Evolutionary conservation across 2,113 vertebrate species (phyloP).

Genomic region (Zosterops lateralis): DNA sequence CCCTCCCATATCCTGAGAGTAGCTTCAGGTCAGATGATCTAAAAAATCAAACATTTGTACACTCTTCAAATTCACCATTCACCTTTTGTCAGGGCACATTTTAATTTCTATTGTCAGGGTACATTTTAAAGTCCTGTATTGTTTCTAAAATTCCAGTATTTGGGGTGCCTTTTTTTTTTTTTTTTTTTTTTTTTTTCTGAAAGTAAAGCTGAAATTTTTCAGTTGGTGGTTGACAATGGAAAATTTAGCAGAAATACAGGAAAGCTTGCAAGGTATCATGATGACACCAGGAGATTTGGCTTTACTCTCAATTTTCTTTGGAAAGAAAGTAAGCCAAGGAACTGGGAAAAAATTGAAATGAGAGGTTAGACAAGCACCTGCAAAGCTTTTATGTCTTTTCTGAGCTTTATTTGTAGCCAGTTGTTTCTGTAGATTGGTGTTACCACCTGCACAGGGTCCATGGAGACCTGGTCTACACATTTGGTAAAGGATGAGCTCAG

Average conservation of each 20-base stretch:
- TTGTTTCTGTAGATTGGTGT: background rate
- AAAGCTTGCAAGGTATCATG: background rate
- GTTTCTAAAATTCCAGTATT: background rate
- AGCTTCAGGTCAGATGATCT: background rate
- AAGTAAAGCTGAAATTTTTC: background rate
- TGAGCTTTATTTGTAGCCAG: background rate
- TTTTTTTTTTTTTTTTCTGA: background rate
- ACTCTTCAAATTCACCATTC: background rate
- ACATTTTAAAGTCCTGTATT: background rate
- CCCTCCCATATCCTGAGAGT: background rate
- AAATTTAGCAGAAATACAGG: background rate
- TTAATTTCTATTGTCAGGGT: background rate
- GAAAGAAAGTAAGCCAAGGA: background rate
- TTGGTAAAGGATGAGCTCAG: rapidly evolving
- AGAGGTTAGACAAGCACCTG: background rate
- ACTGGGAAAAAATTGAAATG: background rate
- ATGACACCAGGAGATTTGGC: background rate
- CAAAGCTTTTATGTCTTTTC: background rate
- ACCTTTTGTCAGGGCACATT: background rate
- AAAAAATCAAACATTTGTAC: background rate
- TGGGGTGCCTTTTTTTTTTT: background rate
- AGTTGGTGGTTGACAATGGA: background rate
- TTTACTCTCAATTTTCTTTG: background rate
- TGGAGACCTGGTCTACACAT: background rate
- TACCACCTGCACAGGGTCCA: rapidly evolving